phyloP scores from a whole-genome alignment of 2,797 vertebrate species.

The Gallirallus australis region DNA sequence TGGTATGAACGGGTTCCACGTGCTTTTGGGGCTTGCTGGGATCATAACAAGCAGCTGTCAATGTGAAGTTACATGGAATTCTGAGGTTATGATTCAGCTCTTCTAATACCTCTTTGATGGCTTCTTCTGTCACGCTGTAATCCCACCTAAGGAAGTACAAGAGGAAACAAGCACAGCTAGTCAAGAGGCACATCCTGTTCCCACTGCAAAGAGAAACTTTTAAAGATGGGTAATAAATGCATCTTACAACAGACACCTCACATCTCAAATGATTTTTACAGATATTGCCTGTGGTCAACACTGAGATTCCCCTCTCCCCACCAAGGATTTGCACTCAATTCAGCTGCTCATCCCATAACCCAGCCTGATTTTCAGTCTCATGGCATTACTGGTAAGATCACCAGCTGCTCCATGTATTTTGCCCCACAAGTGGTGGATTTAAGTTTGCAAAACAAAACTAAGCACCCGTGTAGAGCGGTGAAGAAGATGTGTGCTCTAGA shows the following conservation, averaged over 20 bases:
- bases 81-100: conserved; percentile 86
- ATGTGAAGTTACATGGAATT: conserved; percentile 91
- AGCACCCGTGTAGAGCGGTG: neutral
- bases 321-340: neutral
- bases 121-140: conserved; percentile 88
- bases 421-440: neutral
- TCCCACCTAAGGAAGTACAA: conserved; percentile 87
- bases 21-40: conserved; percentile 83
- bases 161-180: neutral
- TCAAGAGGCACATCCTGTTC: neutral
- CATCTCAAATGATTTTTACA: neutral
- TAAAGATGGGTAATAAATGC: neutral
- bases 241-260: neutral
- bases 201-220: neutral
- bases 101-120: conserved; percentile 87
- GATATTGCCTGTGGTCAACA: neutral
- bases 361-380: neutral
- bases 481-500: neutral
- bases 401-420: neutral
- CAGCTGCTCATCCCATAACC: neutral
- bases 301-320: neutral
- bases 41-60: conserved; percentile 84
- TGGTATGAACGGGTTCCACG: conserved; percentile 79
- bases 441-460: neutral
- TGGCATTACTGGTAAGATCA: neutral